Evolutionary conservation across 2,888 invertebrate species (phyloP), one percentile per base, ranked within the genome.

Genomic region (Polydrusus cervinus): DNA sequence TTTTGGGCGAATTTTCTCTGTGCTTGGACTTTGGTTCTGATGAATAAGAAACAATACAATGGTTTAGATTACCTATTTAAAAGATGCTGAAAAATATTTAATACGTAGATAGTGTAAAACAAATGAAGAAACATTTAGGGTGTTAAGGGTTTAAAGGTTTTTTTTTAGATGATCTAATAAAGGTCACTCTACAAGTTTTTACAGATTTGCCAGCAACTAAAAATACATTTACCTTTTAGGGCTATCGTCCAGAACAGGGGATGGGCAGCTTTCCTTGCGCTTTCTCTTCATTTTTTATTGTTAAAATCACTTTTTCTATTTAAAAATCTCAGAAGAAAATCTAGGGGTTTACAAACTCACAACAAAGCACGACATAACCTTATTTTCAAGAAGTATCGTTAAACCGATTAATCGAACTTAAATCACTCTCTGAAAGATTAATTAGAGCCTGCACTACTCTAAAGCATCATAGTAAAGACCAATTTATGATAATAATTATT

Each of bases 1-100:
- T 94, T 95, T 87, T 95, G 95, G 43, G 95, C 95, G 89, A 96
- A 96, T 87, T 96, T 96, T 77, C 96, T 89, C 87, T 96, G 95
- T 53, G 95, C 95, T 85, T 95, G 94, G 73, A 95, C 93, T 88
- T 94, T 94, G 55, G 92, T 91, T 86, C 94, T 94, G 80, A 49
- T 87, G 85, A 47, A 25, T 25, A 74, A 76, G 38, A 3, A 16
- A 49, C 14, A 49, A 25, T 5, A 25, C 25, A 25, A 25, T 25
- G 5, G 7, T 34, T 34, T 34, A 34, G 34, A 34, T 9, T 34
- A 8, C 10, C 7, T 34, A 25, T 25, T 25, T 25, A 25, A 25
- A 25, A 25, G 25, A 25, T 25, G 25, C 25, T 25, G 25, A 25
- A 25, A 5, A 25, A 3, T 25, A 25, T 25, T 25, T 25, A 25